A percentile compares a stretch with the other conserved stretches of the same genome.
Conservation (phyloP, 2,113 vertebrate species). For the Epinephelus fuscoguttatus region DNA sequence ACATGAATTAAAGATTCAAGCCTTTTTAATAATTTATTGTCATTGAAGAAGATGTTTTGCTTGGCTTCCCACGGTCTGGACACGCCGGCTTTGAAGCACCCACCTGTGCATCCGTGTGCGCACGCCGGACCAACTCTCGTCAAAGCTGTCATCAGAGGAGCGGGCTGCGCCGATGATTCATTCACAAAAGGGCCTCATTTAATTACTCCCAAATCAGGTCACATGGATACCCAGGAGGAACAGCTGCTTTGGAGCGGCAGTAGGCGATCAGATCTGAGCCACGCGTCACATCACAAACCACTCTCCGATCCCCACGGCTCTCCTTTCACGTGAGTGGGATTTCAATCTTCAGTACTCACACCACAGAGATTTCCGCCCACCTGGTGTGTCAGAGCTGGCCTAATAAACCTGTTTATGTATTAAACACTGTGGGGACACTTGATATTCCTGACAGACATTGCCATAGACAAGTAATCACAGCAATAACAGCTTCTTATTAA, state of each 20-base stretch:
- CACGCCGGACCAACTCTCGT: conserved; percentile 52
- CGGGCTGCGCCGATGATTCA: conserved; percentile 57
- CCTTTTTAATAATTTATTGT: conserved; percentile 80
- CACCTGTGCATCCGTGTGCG: conserved; percentile 58
- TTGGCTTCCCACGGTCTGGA: conserved; percentile 57
- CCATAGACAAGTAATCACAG: conserved; percentile 57
- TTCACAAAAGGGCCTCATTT: conserved; percentile 73
- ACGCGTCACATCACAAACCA: conserved; percentile 48
- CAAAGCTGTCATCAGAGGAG: conserved; percentile 64
- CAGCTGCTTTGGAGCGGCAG: conserved; percentile 33
- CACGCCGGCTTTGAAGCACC: conserved; percentile 59
- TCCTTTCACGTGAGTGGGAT: conserved; percentile 56
- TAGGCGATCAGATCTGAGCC: conserved; percentile 51
- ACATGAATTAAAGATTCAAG: conserved; percentile 78
- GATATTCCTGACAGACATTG: conserved; percentile 62
- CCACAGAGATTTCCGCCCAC: conserved; percentile 66
- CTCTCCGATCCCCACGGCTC: conserved; percentile 48
- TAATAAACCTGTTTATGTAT: conserved; percentile 75
- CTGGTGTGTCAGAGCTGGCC: conserved; percentile 44
- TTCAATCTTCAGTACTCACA: conserved; percentile 60
- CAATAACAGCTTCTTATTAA: conserved; percentile 60
- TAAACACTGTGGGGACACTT: conserved; percentile 60
- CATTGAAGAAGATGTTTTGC: conserved; percentile 73
- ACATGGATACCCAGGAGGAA: conserved; percentile 59
- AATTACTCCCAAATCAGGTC: conserved; percentile 77